These are phyloP conservation scores for Lacerta bilineata DNA, from an alignment of 2,797 vertebrate genomes.

Conservation along the genomic window DNA sequence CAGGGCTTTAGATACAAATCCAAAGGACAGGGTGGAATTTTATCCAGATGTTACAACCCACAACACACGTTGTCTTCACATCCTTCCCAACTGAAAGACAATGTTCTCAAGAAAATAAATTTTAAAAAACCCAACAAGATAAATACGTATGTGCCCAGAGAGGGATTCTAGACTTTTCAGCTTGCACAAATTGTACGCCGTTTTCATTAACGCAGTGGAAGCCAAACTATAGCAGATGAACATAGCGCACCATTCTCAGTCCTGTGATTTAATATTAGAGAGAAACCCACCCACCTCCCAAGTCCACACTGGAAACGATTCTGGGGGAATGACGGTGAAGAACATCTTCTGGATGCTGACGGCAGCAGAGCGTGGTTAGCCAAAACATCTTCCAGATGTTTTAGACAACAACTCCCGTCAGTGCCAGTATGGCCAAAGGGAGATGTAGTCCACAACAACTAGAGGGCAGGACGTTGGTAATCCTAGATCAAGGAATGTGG, in stretches of 20 bases:
- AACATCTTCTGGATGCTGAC: no score
- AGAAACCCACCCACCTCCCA: no score
- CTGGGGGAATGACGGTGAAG: not conserved
- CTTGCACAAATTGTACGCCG: not conserved
- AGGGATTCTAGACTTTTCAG: not conserved
- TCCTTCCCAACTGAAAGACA: conserved; percentile 67
- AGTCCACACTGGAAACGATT: no score
- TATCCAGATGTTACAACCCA: conserved; percentile 72
- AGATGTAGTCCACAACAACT: not conserved
- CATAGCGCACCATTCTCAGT: not conserved
- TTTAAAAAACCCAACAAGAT: conserved; percentile 28
- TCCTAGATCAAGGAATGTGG: no score
- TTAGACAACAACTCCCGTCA: not conserved
- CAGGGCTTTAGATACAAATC: conserved; percentile 64
- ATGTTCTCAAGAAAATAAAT: conserved; percentile 32
- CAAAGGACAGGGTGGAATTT: conserved; percentile 65
- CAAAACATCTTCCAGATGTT: not conserved
- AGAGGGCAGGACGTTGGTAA: no score
- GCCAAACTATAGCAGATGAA: not conserved
- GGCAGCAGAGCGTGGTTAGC: no score
- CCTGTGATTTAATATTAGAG: not conserved
- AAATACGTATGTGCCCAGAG: conserved; percentile 36
- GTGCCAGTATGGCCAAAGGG: not conserved
- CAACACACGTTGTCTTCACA: conserved; percentile 51
- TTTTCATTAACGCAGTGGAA: not conserved